Base-by-base conservation (phyloP, 2,797 vertebrate species). In the Borostomias antarcticus region DNA sequence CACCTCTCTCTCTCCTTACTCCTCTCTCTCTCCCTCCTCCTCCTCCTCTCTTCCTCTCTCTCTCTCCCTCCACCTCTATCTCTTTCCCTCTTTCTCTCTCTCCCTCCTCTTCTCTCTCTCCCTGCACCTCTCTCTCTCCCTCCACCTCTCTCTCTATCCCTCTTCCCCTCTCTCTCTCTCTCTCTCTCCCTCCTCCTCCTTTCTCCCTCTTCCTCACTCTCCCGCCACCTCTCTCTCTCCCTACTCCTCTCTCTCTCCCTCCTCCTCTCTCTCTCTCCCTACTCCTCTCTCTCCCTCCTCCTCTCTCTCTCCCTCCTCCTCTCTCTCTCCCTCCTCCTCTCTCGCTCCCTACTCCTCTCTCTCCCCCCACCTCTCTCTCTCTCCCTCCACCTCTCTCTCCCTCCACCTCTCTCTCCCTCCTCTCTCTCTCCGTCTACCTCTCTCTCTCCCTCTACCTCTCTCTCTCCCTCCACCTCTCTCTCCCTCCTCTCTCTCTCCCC, bases 91-190 rank as follows among this genome's bases (percentile, higher is more conserved):
- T n/a, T n/a, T n/a, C n/a, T n/a, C n/a, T n/a, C n/a, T n/a, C n/a
- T n/a, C n/a, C n/a, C n/a, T n/a, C n/a, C n/a, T n/a, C n/a, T n/a
- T n/a, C n/a, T n/a, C n/a, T n/a, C n/a, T n/a, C n/a, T n/a, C n/a
- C n/a, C n/a, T n/a, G n/a, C n/a, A n/a, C n/a, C n/a, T n/a, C n/a
- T n/a, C n/a, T n/a, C n/a, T n/a, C n/a, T n/a, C n/a, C n/a, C n/a
- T n/a, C n/a, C n/a, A n/a, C n/a, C n/a, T n/a, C n/a, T n/a, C n/a
- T n/a, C n/a, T n/a, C n/a, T n/a, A n/a, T n/a, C 1, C 43, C 43
- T 47, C 4, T n/a, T 32, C 33, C 11, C 23, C 70, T 79, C 71
- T 66, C 67, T 51, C 59, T 69, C 58, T 73, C 37, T 72, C 62
- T 11, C 29, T 50, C 40, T 28, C 62, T 40, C 48, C 43, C 13